Conservation (phyloP, 2,797 vertebrate genomes). For the Neosalanx taihuensis region DNA sequence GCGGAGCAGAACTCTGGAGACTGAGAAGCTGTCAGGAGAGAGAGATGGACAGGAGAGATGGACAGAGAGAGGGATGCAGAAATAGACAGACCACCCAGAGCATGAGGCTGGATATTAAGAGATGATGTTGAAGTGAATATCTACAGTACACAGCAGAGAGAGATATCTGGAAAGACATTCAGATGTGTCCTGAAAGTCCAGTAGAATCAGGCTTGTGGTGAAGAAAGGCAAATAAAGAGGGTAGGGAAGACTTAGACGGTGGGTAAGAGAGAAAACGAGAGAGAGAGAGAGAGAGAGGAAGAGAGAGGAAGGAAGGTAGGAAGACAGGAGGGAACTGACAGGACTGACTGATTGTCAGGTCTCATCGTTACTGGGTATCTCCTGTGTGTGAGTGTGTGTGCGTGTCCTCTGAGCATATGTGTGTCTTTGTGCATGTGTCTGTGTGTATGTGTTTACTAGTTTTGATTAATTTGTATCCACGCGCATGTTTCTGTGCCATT, state of each 20-base stretch:
- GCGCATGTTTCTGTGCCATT: conserved; percentile 14
- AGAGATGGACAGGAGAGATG: conserved; percentile 49
- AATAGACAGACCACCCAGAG: background rate
- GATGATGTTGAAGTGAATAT: no score
- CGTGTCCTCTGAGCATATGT: background rate
- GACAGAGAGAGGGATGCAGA: conserved; percentile 34
- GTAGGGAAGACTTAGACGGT: no score
- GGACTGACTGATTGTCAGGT: background rate
- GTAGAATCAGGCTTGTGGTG: no score
- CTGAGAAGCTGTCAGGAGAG: conserved; percentile 67
- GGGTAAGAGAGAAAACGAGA: no score
- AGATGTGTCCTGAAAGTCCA: no score
- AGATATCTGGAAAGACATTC: background rate
- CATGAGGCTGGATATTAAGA: no score
- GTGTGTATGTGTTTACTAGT: conserved; percentile 6
- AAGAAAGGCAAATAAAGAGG: no score
- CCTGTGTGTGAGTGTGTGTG: conserved; percentile 4
- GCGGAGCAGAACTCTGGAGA: conserved; percentile 61
- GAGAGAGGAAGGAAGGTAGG: background rate
- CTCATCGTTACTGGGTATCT: background rate
- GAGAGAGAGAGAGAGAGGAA: background rate
- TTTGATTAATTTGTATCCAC: conserved; percentile 1
- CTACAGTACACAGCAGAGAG: background rate
- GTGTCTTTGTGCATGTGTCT: conserved; percentile 12
- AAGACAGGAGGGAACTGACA: background rate